Conservation (phyloP, 2,113 vertebrate species). For the Engraulis encrasicolus region DNA sequence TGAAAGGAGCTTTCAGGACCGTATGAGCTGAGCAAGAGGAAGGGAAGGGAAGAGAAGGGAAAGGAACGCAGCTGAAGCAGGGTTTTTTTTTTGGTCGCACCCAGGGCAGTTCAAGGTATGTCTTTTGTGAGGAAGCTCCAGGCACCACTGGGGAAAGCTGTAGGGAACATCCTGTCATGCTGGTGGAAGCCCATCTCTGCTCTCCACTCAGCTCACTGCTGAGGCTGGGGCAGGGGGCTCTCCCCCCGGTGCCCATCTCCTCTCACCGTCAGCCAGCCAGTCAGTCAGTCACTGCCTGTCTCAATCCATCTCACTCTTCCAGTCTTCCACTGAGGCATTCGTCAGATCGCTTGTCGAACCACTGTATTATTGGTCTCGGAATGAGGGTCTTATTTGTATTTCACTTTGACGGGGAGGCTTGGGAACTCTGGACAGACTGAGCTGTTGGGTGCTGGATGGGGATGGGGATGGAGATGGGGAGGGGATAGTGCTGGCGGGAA, state of each 20-base stretch:
- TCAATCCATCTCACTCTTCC: background rate
- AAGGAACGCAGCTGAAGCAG: constrained; percentile 54
- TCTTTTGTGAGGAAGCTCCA: constrained; percentile 23
- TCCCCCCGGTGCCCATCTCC: background rate
- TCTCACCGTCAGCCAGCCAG: too few species aligned
- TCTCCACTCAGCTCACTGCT: too few species aligned
- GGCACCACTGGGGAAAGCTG: constrained; percentile 17
- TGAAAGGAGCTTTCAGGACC: constrained; percentile 55
- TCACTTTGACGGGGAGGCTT: background rate
- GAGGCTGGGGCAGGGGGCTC: too few species aligned
- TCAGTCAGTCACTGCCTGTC: background rate
- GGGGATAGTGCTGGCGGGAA: too few species aligned
- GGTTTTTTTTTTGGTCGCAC: constrained; percentile 29
- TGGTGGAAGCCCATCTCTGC: background rate
- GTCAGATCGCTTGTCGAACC: background rate
- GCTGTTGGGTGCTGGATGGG: too few species aligned
- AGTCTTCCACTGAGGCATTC: background rate
- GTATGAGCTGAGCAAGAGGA: constrained; percentile 25
- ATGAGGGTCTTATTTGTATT: background rate
- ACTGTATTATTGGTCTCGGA: background rate
- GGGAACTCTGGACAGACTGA: too few species aligned
- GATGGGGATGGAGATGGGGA: too few species aligned
- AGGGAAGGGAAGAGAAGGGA: too few species aligned
- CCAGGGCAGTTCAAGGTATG: constrained; percentile 41
- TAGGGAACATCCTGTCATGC: constrained; percentile 24